Evolutionary conservation across 2,797 vertebrate species (phyloP).

Genomic region (Sparidentex hasta): DNA sequence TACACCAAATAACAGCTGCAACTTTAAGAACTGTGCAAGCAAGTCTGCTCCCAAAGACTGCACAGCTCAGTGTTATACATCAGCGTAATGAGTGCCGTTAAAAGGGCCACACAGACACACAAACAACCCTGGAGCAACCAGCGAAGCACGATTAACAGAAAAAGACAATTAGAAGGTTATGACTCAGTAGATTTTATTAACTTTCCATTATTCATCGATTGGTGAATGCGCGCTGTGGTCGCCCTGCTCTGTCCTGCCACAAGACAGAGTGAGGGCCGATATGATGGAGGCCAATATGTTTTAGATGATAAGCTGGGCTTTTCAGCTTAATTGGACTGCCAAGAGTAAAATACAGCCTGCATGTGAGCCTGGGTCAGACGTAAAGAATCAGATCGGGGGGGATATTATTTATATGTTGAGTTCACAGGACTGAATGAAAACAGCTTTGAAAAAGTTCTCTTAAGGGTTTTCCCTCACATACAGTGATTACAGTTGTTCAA

Average conservation of each 20-base stretch:
- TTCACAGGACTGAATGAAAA: too few species aligned
- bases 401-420: constrained; percentile 8
- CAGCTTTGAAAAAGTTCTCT: not conserved
- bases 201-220: constrained; percentile 12
- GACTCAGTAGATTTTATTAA: constrained; percentile 24
- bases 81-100: constrained; percentile 54
- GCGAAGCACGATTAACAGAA: constrained; percentile 4
- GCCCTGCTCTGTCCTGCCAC: constrained; percentile 12
- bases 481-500: constrained; percentile 1
- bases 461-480: not conserved
- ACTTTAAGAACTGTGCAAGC: constrained; percentile 60
- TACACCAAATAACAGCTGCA: constrained; percentile 53
- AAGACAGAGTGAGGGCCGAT: constrained; percentile 24
- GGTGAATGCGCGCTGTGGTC: constrained; percentile 10
- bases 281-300: constrained; percentile 37
- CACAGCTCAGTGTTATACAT: constrained; percentile 53
- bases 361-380: not conserved
- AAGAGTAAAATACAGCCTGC: constrained; percentile 19
- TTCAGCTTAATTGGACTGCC: constrained; percentile 34
- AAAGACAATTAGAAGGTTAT: constrained; percentile 15
- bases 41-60: constrained; percentile 33
- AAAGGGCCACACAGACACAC: constrained; percentile 26
- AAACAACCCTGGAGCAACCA: constrained; percentile 26
- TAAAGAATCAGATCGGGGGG: not conserved
- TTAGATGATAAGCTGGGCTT: constrained; percentile 38